phyloP scores from a whole-genome alignment of 2,797 vertebrate genomes.

The Phalloptychus januarius region DNA sequence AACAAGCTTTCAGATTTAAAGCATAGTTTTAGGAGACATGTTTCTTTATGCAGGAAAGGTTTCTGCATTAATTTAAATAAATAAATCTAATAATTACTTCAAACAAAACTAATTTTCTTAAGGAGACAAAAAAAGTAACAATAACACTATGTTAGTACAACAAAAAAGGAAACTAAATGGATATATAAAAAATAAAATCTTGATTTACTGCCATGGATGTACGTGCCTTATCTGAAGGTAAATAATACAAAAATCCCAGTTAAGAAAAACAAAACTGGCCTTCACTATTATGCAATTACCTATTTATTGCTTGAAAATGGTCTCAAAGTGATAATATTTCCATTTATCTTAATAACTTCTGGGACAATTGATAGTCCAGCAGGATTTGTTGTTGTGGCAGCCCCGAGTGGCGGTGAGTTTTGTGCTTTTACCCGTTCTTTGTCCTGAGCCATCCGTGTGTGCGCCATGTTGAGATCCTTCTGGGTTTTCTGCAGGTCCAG shows the following conservation, averaged over 20 bases:
- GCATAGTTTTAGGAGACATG: neutral
- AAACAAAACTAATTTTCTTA: neutral
- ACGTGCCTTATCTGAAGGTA: too few relatives aligned
- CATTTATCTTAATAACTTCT: too few relatives aligned
- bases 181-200: too few relatives aligned
- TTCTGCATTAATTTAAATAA: neutral
- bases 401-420: neutral
- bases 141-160: neutral
- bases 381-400: too few relatives aligned
- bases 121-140: too few relatives aligned
- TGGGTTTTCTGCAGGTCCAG: conserved; percentile 63
- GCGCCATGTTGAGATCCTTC: conserved; percentile 68
- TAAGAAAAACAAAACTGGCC: too few relatives aligned
- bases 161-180: too few relatives aligned
- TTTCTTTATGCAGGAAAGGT: neutral
- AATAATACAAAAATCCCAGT: too few relatives aligned
- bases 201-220: too few relatives aligned
- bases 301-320: too few relatives aligned
- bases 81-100: neutral
- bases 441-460: conserved; percentile 71
- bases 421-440: conserved; percentile 72
- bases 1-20: neutral
- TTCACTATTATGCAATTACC: neutral
- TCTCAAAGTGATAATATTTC: too few relatives aligned
- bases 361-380: too few relatives aligned